These are phyloP conservation scores for Oasisia sp. DNA, from an alignment of 2,888 invertebrate species.

Conservation along the genomic window DNA sequence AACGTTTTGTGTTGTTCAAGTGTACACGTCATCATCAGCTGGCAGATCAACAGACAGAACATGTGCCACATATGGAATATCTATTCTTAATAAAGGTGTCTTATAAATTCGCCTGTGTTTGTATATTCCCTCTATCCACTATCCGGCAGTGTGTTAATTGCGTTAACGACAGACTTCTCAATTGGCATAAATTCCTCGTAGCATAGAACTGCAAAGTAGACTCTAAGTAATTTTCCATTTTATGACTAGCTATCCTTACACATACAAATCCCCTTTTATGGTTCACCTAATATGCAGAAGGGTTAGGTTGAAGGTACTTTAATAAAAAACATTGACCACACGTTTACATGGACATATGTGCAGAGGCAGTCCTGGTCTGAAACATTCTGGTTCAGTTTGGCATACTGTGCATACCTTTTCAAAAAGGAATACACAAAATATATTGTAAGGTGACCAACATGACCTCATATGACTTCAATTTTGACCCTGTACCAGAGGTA, in stretches of 20 bases:
- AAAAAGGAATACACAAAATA: no score
- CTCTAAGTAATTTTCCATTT: not conserved
- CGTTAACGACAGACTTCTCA: not conserved
- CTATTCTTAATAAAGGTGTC: conserved; percentile 17
- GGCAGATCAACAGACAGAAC: conserved; percentile 17
- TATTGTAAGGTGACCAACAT: no score
- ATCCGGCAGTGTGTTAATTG: not conserved
- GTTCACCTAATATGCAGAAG: no score
- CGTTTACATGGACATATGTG: no score
- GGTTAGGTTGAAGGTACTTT: no score
- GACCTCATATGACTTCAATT: no score
- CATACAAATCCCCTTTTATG: not conserved
- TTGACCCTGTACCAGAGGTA: no score
- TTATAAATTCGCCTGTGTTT: not conserved
- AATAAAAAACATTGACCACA: no score
- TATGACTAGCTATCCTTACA: not conserved
- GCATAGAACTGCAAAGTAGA: not conserved
- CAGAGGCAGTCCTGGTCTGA: no score
- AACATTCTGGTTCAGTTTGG: no score
- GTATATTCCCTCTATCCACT: not conserved
- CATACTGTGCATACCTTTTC: no score
- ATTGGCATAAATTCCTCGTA: not conserved
- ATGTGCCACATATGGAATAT: conserved; percentile 17
- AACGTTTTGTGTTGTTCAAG: not conserved
- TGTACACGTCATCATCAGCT: not conserved